Evolutionary conservation across 2,797 vertebrate species (phyloP), one percentile per base, ranked within the genome.

Genomic region (Eulemur coronatus): DNA sequence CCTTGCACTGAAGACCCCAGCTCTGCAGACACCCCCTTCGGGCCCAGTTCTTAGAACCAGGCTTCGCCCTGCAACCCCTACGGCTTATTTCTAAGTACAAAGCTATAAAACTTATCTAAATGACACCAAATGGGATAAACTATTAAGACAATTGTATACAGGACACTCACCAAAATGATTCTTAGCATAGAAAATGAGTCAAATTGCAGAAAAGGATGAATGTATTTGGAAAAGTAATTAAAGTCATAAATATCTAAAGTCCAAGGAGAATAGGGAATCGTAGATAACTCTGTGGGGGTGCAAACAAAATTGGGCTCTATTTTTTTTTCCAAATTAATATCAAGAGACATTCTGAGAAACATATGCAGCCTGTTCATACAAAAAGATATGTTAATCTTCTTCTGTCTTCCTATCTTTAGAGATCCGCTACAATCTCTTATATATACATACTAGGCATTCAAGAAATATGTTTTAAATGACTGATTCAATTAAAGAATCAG

Each of bases 231-330:
- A 93, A 82, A 93, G 86, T 65, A 89, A 94, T 92, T 94, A 92
- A 84, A 72, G 52, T 50, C 79, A 75, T 95, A 97, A 97, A 90
- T 87, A 91, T 91, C 24, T 70, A 63, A 94, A 80, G 30, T 41
- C 63, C 35, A 87, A 30, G 43, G 18, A 33, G 57, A 95, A 84
- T 80, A n/a, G 88, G n/a, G 63, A 96, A 84, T 81, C 61, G 84
- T 4, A 76, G 86, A 76, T 95, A 84, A 52, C 24, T 95, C 69
- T 41, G 24, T 46, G 55, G 22, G 26, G 24, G 18, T 89, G 1
- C 10, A 69, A 61, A 91, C 33, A 22, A 92, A 92, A 96, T n/a
- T 59, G n/a, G 33, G 24, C 30, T 90, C 46, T 28, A 57, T 72
- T 86, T 84, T 86, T 84, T 79, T 75, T 57, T 41, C 41, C 38